A percentile compares a stretch with the other conserved stretches of the same genome.
phyloP scores from a whole-genome alignment of 2,888 invertebrate genomes.

The Coecobrya sp. region DNA sequence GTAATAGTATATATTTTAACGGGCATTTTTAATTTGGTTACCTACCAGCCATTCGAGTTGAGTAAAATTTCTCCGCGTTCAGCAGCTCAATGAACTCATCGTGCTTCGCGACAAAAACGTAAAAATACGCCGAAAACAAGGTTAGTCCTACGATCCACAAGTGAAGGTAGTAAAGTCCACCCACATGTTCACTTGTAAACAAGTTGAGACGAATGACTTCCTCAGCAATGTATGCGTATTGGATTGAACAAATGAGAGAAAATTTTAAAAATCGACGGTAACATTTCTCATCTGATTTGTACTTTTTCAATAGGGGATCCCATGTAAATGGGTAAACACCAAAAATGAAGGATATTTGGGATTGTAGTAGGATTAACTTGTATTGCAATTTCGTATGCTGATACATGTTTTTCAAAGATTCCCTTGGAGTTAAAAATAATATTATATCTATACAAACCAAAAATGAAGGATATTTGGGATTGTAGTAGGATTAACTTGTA shows the following conservation, averaged over 20 bases:
- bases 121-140: background rate
- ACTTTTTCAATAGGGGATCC: background rate
- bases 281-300: background rate
- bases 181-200: background rate
- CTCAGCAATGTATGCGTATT: background rate
- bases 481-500: background rate
- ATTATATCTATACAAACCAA: too few species aligned
- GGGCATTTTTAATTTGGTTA: background rate
- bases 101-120: background rate
- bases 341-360: background rate
- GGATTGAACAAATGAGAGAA: background rate
- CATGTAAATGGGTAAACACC: background rate
- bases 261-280: background rate
- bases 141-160: background rate
- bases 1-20: background rate
- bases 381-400: background rate
- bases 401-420: conserved; percentile 6
- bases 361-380: background rate
- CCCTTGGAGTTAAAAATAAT: too few species aligned
- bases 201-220: background rate
- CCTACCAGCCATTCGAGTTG: background rate
- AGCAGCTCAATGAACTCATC: background rate
- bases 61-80: background rate
- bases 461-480: background rate
- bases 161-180: background rate